Conservation (phyloP, 2,113 vertebrate species). For the Meles meles region DNA sequence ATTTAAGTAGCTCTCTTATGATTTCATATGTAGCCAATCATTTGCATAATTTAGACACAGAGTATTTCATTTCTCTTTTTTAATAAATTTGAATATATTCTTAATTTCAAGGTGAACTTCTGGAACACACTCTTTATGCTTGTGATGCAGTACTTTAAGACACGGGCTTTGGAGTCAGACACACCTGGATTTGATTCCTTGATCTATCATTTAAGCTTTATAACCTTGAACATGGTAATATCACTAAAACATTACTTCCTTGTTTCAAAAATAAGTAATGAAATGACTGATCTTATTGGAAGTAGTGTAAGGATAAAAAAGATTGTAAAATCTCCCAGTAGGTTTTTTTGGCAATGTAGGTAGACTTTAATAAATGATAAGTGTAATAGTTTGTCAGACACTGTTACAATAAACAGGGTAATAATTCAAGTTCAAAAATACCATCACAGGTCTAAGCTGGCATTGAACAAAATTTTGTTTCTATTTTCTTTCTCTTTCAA, state of each 20-base stretch:
- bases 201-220: background rate
- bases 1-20: slow-evolving; percentile 54
- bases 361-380: background rate
- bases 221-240: background rate
- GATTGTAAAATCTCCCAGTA: background rate
- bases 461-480: background rate
- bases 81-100: background rate
- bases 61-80: slow-evolving; percentile 42
- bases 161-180: background rate
- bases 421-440: slow-evolving; percentile 25
- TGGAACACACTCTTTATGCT: background rate
- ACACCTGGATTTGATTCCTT: slow-evolving; percentile 5
- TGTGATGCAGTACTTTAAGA: background rate
- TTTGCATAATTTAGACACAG: slow-evolving; percentile 48
- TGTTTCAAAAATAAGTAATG: background rate
- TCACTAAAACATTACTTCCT: background rate
- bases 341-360: background rate
- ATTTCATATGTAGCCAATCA: slow-evolving; percentile 50
- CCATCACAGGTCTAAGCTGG: background rate
- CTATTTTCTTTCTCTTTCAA: slow-evolving; percentile 2
- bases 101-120: background rate
- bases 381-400: background rate
- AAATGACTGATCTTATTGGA: background rate
- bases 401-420: background rate
- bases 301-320: background rate